Conservation (phyloP, 2,797 vertebrate species). For the Florisuga fusca region DNA sequence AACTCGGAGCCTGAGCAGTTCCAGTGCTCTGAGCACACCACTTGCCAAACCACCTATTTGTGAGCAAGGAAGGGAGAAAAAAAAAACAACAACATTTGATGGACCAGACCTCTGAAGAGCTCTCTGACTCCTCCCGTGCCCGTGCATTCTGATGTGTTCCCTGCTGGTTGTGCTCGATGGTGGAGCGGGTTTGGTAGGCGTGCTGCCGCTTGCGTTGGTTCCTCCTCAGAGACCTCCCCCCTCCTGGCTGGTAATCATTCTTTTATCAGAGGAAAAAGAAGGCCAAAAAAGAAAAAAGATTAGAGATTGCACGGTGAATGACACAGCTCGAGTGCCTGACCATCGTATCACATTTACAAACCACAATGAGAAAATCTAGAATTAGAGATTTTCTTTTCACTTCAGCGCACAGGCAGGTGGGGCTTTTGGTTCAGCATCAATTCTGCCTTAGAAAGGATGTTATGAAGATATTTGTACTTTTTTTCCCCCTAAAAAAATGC, state of each 20-base stretch:
- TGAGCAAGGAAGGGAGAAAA: not conserved
- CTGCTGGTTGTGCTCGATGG: conserved; percentile 84
- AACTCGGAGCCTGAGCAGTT: rapidly evolving
- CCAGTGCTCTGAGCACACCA: not conserved
- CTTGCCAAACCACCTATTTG: not conserved
- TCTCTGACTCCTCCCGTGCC: conserved; percentile 84
- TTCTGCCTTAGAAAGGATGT: not conserved
- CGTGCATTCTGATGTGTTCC: conserved; percentile 75
- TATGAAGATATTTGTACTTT: not conserved
- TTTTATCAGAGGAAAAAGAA: conserved; percentile 36
- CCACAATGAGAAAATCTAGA: rapidly evolving
- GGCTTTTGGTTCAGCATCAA: not conserved
- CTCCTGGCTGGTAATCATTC: conserved; percentile 81
- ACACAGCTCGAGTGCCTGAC: not conserved
- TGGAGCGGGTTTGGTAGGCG: conserved; percentile 93
- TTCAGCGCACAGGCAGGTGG: rapidly evolving
- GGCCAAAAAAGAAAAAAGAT: not conserved
- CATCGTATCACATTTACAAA: rapidly evolving
- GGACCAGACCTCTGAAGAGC: conserved; percentile 86
- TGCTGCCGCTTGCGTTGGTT: conserved; percentile 89
- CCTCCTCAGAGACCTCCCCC: conserved; percentile 84
- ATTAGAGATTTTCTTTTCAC: not conserved
- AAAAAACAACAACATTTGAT: rapidly evolving
- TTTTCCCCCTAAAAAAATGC: not conserved
- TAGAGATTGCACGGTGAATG: not conserved